A percentile compares a stretch with the other conserved stretches of the same genome.
Evolutionary conservation across 2,113 vertebrate species (phyloP).

Genomic region (Saguinus imperator): DNA sequence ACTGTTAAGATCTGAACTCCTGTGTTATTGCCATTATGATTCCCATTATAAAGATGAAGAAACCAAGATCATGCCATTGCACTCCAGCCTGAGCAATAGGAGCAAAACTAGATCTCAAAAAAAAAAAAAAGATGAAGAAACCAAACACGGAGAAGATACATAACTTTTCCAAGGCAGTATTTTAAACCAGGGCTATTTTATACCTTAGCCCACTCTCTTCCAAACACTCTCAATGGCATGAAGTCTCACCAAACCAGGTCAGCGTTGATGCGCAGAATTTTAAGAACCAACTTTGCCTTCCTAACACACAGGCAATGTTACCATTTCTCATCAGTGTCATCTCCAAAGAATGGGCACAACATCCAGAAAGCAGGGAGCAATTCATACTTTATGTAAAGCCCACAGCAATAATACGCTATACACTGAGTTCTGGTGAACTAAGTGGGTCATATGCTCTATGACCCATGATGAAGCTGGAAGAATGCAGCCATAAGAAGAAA

Average conservation of each 20-base stretch:
- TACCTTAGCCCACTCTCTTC: neutral
- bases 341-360: neutral
- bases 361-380: neutral
- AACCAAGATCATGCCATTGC: neutral
- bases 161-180: neutral
- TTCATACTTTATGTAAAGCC: neutral
- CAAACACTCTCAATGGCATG: neutral
- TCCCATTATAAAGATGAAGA: neutral
- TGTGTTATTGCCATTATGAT: neutral
- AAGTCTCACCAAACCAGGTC: neutral
- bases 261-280: neutral
- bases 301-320: neutral
- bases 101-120: no score
- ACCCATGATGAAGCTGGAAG: neutral
- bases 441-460: neutral
- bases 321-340: neutral
- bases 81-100: no score
- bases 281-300: neutral
- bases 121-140: neutral
- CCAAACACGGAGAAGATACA: neutral
- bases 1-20: neutral
- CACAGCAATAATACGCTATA: neutral
- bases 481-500: neutral
- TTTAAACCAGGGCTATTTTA: neutral
- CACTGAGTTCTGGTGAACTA: neutral